These are phyloP conservation scores for Apis dorsata DNA, from an alignment of 1,140 invertebrate genomes.

Conservation along the genomic window DNA sequence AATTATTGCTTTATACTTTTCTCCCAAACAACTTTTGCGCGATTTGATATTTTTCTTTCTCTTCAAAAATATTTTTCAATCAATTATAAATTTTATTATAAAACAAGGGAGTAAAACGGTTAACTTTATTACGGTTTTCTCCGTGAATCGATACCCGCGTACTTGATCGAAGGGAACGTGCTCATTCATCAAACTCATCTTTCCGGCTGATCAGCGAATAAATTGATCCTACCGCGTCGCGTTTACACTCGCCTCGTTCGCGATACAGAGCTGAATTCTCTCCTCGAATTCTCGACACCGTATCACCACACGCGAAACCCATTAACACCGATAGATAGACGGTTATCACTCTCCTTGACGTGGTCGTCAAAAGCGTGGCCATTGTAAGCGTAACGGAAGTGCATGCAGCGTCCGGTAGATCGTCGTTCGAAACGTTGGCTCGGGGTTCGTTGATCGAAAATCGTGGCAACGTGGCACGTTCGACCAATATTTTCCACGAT, in stretches of 20 bases:
- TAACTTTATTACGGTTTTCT: neutral
- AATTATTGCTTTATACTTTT: too few relatives aligned
- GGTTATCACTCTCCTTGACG: slow-evolving; percentile 12
- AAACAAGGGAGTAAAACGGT: too few relatives aligned
- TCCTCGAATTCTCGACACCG: neutral
- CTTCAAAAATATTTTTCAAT: too few relatives aligned
- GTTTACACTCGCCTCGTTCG: slow-evolving; percentile 1
- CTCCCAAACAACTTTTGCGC: too few relatives aligned
- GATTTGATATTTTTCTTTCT: too few relatives aligned
- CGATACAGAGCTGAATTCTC: neutral
- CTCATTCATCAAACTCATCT: slow-evolving; percentile 28
- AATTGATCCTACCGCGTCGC: slow-evolving; percentile 12
- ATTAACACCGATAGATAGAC: neutral
- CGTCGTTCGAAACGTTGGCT: neutral
- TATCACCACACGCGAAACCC: slow-evolving; percentile 5
- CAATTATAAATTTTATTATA: too few relatives aligned
- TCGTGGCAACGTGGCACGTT: slow-evolving; percentile 1
- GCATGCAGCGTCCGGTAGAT: neutral
- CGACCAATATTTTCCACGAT: neutral
- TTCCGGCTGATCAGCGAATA: slow-evolving; percentile 1
- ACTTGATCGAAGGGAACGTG: neutral
- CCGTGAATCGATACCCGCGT: neutral
- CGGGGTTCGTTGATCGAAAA: slow-evolving; percentile 4
- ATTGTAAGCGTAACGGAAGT: slow-evolving; percentile 5
- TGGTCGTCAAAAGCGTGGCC: neutral